These are phyloP conservation scores for Dione vanillae DNA, from an alignment of 2,888 invertebrate genomes.

Conservation along the genomic window DNA sequence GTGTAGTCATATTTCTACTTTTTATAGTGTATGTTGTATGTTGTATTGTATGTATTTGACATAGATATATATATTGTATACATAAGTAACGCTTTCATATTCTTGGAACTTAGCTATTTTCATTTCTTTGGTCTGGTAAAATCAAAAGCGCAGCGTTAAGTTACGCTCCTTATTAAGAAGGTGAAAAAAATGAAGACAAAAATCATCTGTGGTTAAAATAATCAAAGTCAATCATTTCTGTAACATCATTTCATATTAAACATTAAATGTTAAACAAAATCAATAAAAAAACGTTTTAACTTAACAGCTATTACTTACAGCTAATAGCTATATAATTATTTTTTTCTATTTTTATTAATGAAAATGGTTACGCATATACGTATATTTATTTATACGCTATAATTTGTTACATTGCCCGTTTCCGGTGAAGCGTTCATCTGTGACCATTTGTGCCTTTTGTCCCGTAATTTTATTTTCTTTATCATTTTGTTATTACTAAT, in stretches of 20 bases:
- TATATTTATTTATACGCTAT: conserved; percentile 6
- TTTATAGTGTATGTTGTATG: not conserved
- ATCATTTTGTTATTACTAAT: conserved; percentile 1
- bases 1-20: not conserved
- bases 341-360: not conserved
- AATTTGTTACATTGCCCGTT: conserved; percentile 30
- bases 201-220: too few species aligned
- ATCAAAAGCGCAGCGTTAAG: too few species aligned
- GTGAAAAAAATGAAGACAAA: too few species aligned
- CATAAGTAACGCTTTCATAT: too few species aligned
- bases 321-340: not conserved
- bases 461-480: conserved; percentile 55
- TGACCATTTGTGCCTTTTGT: conserved; percentile 55
- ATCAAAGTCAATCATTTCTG: too few species aligned
- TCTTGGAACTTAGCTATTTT: too few species aligned
- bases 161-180: not conserved
- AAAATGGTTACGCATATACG: not conserved
- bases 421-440: conserved; percentile 58
- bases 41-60: too few species aligned
- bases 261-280: not conserved
- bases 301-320: not conserved
- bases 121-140: too few species aligned
- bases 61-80: too few species aligned
- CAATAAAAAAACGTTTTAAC: not conserved
- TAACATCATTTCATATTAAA: too few species aligned